phyloP scores from a whole-genome alignment of 1,140 invertebrate genomes.

The Zaprionus nigranus region DNA sequence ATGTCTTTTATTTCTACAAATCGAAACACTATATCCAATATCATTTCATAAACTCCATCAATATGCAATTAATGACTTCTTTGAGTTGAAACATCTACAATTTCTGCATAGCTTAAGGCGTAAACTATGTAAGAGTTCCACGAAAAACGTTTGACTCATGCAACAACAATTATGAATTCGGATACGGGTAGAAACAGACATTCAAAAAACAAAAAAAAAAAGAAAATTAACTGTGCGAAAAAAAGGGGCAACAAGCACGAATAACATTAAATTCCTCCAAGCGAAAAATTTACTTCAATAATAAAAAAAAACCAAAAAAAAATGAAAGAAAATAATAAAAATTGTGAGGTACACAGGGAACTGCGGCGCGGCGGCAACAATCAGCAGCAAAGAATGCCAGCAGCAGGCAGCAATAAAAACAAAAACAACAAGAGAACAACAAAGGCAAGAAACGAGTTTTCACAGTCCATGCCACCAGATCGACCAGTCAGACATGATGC shows the following conservation, averaged over 20 bases:
- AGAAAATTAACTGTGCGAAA: slow-evolving; percentile 77
- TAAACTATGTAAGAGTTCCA: slow-evolving; percentile 1
- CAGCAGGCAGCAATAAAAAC: slow-evolving; percentile 25
- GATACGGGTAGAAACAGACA: slow-evolving; percentile 10
- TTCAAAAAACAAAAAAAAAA: slow-evolving; percentile 15
- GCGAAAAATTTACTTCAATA: slow-evolving; percentile 80
- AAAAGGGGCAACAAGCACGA: slow-evolving; percentile 70
- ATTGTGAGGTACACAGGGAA: slow-evolving; percentile 52
- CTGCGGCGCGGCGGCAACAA: slow-evolving; percentile 57
- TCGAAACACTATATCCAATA: too few relatives aligned
- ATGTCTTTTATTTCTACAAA: too few relatives aligned
- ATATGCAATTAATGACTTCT: not conserved
- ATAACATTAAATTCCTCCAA: slow-evolving; percentile 78
- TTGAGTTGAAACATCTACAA: not conserved
- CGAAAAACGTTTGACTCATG: slow-evolving; percentile 49
- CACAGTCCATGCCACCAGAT: slow-evolving; percentile 65
- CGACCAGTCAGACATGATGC: slow-evolving; percentile 59
- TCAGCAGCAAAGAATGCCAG: slow-evolving; percentile 74
- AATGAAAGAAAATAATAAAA: slow-evolving; percentile 34
- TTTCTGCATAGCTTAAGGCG: slow-evolving; percentile 1
- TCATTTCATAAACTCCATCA: too few relatives aligned
- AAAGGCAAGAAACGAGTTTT: slow-evolving; percentile 72
- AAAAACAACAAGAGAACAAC: slow-evolving; percentile 56
- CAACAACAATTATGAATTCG: slow-evolving; percentile 39
- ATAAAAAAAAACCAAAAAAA: slow-evolving; percentile 50